Base-by-base conservation (phyloP, 2,113 vertebrate species). In the Gopherus flavomarginatus region DNA sequence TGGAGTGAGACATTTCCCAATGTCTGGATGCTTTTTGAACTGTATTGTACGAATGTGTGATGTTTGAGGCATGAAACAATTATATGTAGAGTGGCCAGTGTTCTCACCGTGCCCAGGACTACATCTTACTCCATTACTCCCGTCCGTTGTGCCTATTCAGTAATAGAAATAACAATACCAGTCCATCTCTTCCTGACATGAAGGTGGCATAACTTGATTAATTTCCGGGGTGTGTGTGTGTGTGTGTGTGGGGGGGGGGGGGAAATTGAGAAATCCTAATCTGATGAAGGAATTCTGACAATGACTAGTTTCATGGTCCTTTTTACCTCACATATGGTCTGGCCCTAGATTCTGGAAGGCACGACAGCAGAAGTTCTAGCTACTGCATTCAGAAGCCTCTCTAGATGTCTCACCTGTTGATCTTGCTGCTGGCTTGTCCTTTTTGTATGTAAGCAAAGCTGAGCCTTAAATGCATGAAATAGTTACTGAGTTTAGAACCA, bases 161-260 rank as follows among this genome's bases (percentile, higher is more conserved):
- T 11, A 10, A 38, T 91, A 12, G 86, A 53, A 79, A 47, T 7
- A 11, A 52, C 35, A 53, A 31, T 14, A 17, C 16, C 24, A 24
- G 62, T 56, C 91, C 10, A 72, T 91, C 83, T 42, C 80, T 52
- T 12, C 49, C 0, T 0, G 62, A 21, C 79, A 57, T 52, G 35
- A 38, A 9, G 47, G 83, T 44, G 86, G 54, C 44, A 44, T 83
- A 47, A 52, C 19, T 12, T 75, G 38, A 75, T 38, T 49, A 38
- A 59, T 57, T 22, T 57, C 42, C 10, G 31, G 0, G 14, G 4
- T 1, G 3, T 47, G 53, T 47, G 27, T 49, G 69, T n/a, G n/a
- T n/a, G n/a, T n/a, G n/a, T n/a, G n/a, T n/a, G n/a, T n/a, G 19
- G 53, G 7, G 53, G 2, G 53, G 3, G 1, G 54, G 21, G 22